Evolutionary conservation across 2,888 invertebrate genomes (phyloP).

Genomic region (Scaptomyza tumidula): DNA sequence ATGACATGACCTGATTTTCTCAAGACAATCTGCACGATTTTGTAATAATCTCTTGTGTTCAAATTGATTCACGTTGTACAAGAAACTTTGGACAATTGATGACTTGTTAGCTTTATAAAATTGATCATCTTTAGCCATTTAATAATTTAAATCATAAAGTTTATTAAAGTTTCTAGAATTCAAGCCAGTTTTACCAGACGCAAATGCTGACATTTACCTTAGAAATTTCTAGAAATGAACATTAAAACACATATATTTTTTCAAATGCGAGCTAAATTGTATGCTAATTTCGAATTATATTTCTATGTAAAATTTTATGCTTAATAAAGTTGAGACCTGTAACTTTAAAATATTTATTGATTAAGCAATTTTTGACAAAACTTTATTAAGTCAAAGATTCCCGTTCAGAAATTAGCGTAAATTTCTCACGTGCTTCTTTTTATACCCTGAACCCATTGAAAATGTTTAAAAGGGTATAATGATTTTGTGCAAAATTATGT

Average conservation of each 20-base stretch:
- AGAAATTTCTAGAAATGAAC: neutral
- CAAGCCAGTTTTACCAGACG: too few species aligned
- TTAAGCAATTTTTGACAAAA: neutral
- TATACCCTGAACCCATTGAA: too few species aligned
- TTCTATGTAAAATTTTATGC: too few species aligned
- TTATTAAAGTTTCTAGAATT: too few species aligned
- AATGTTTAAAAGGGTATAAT: too few species aligned
- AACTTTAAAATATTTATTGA: neutral
- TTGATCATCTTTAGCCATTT: neutral
- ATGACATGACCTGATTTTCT: slow-evolving; percentile 49
- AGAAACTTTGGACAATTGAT: neutral
- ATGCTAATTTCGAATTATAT: too few species aligned
- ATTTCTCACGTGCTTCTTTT: slow-evolving; percentile 25
- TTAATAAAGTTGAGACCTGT: too few species aligned
- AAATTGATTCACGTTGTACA: neutral
- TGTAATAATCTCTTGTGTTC: neutral
- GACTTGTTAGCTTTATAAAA: neutral
- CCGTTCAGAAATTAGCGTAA: slow-evolving; percentile 1
- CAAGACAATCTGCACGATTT: neutral
- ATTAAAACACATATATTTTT: neutral
- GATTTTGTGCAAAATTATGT: too few species aligned
- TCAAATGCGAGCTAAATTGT: too few species aligned
- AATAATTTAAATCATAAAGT: neutral
- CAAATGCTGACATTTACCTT: too few species aligned
- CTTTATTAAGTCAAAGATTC: neutral